Percentiles rank a stretch among this genome's conserved stretches.
phyloP scores from a whole-genome alignment of 2,888 invertebrate species.

The Tetragonula carbonaria region DNA sequence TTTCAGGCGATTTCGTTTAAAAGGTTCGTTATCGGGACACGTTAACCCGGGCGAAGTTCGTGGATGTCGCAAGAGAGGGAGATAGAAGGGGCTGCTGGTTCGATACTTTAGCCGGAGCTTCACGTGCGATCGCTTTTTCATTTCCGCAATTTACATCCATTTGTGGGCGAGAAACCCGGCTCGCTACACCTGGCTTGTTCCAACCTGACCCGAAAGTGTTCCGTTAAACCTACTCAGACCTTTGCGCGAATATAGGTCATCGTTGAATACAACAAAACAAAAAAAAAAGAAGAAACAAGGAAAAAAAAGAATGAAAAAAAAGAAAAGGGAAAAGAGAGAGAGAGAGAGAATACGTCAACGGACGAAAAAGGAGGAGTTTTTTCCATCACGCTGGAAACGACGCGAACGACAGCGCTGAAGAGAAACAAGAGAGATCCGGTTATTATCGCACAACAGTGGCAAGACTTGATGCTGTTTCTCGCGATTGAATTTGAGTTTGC shows the following conservation, averaged over 20 bases:
- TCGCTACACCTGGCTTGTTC: conserved; percentile 60
- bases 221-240: conserved; percentile 59
- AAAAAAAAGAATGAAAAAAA: conserved; percentile 7
- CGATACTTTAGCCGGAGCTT: conserved; percentile 56
- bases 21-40: conserved; percentile 8
- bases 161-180: conserved; percentile 60
- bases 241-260: conserved; percentile 60
- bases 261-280: conserved; percentile 43
- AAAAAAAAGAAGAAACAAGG: conserved; percentile 17
- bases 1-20: neutral
- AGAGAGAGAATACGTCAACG: conserved; percentile 36
- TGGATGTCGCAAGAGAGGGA: conserved; percentile 26
- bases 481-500: conserved; percentile 56
- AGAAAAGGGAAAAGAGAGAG: neutral
- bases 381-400: conserved; percentile 45
- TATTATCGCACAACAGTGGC: conserved; percentile 53
- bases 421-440: conserved; percentile 31
- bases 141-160: conserved; percentile 74
- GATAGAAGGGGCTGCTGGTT: conserved; percentile 14
- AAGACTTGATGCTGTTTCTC: conserved; percentile 44
- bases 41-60: conserved; percentile 44
- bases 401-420: conserved; percentile 28
- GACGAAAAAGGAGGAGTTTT: conserved; percentile 46
- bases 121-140: conserved; percentile 71
- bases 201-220: conserved; percentile 63